Evolutionary conservation across 2,113 vertebrate genomes (phyloP), one percentile per base, ranked within the genome.

Genomic region (Clarias gariepinus): DNA sequence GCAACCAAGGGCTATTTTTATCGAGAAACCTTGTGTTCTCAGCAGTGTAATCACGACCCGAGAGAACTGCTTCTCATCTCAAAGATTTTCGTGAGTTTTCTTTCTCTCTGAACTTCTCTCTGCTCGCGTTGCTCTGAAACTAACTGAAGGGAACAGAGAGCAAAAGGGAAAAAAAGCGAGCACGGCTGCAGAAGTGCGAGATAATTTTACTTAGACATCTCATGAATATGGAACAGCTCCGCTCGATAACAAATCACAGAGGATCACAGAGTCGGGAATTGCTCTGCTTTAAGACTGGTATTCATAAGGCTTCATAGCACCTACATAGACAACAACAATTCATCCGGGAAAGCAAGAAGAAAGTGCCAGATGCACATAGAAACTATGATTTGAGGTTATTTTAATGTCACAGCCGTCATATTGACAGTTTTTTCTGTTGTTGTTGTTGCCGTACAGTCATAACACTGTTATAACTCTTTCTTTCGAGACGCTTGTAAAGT

Each of bases 81-180:
- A 18, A 53, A 1, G 41, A 36, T 66, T 28, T 41, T 58, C 18
- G 68, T 25, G 77, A 58, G 77, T 60, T 71, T 81, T 82, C 74
- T 85, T 47, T 88, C 81, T 81, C 68, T 82, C 79, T 82, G 81
- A 74, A 85, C 83, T 66, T 81, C 83, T 58, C 78, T 81, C 52
- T 76, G 28, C 80, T 79, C 73, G 61, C 47, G 76, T 60, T 85
- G n/a, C 66, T 16, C 41, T 28, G 5, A 53, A 52, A 66, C 13
- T 1, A 28, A 47, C n/a, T 83, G 25, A 13, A 83, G 64, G n/a
- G 52, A 25, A 57, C 16, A 60, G 66, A 23, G n/a, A 53, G 41
- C 25, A 47, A n/a, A 47, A 8, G 47, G 7, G 33, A 47, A 8
- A 53, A 66, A 68, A 0, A 66, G 63, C 36, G 10, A 66, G 3